Conservation (phyloP, 1,140 invertebrate genomes). For the Ceratina australensis region DNA sequence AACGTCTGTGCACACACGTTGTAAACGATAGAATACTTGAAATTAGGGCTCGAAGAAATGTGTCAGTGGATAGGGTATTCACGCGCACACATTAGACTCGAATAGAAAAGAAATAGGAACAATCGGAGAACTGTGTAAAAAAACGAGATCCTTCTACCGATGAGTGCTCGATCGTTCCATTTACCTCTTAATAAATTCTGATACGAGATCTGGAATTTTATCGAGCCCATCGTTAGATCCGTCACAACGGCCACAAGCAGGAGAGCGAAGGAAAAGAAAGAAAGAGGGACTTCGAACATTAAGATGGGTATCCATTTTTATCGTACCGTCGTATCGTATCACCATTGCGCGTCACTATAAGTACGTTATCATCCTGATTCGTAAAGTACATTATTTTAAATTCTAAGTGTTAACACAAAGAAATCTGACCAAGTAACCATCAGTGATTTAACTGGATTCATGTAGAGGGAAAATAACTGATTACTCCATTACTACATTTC, state of each 20-base stretch:
- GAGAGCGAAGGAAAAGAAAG: not conserved
- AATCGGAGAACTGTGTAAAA: not conserved
- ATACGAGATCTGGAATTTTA: too few relatives aligned
- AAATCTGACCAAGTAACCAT: too few relatives aligned
- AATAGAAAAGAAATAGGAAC: not conserved
- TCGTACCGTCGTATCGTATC: too few relatives aligned
- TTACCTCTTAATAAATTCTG: too few relatives aligned
- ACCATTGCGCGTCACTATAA: too few relatives aligned
- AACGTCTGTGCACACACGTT: constrained; percentile 8
- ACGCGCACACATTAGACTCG: constrained; percentile 4
- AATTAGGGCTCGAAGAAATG: not conserved
- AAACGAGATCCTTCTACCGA: constrained; percentile 13
- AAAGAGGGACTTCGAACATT: not conserved
- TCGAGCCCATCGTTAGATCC: constrained; percentile 13
- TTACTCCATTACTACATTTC: too few relatives aligned
- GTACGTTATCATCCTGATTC: too few relatives aligned
- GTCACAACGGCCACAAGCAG: not conserved
- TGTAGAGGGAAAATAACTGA: too few relatives aligned
- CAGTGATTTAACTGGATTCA: too few relatives aligned
- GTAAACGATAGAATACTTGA: not conserved
- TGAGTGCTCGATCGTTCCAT: not conserved
- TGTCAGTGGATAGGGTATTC: not conserved
- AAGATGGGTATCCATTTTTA: too few relatives aligned
- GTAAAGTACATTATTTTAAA: too few relatives aligned
- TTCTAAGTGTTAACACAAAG: too few relatives aligned